Percentiles rank a stretch among this genome's conserved stretches.
Evolutionary conservation across 2,797 vertebrate genomes (phyloP).

Genomic region (Leptoclinus maculatus): DNA sequence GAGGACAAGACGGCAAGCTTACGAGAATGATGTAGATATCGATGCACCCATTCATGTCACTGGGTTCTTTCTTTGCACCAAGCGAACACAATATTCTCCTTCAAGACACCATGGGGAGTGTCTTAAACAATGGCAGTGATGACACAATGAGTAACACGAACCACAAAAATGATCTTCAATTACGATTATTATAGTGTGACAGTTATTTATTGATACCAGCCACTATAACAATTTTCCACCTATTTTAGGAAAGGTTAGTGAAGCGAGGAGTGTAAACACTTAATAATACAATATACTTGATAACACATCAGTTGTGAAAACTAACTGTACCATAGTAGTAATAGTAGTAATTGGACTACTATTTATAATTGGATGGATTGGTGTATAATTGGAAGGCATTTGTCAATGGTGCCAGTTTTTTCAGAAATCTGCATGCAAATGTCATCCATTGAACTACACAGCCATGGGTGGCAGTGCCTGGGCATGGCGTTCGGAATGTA

Average conservation of each 20-base stretch:
- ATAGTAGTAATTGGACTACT: too few relatives aligned
- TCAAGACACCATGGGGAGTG: slow-evolving; percentile 33
- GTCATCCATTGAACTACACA: too few relatives aligned
- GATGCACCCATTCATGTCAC: slow-evolving; percentile 51
- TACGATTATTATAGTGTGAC: slow-evolving; percentile 1
- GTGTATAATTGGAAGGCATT: too few relatives aligned
- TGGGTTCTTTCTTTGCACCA: slow-evolving; percentile 42
- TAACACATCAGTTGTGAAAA: not conserved
- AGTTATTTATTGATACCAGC: not conserved
- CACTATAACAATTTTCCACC: not conserved
- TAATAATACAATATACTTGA: too few relatives aligned
- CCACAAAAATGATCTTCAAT: slow-evolving; percentile 9
- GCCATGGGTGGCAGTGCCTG: too few relatives aligned
- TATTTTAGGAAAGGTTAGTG: not conserved
- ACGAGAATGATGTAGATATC: slow-evolving; percentile 50
- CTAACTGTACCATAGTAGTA: not conserved
- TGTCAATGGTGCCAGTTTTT: too few relatives aligned
- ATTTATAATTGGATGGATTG: too few relatives aligned
- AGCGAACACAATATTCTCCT: slow-evolving; percentile 38
- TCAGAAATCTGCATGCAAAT: too few relatives aligned
- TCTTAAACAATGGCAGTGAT: slow-evolving; percentile 19
- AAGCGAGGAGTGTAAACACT: not conserved
- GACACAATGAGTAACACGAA: not conserved
- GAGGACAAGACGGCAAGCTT: slow-evolving; percentile 13
- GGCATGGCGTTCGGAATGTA: too few relatives aligned